Evolutionary conservation across 64 coral and sea anemone species (phyloP), one percentile per base, ranked within the genome.

Genomic region (Porites lutea): DNA sequence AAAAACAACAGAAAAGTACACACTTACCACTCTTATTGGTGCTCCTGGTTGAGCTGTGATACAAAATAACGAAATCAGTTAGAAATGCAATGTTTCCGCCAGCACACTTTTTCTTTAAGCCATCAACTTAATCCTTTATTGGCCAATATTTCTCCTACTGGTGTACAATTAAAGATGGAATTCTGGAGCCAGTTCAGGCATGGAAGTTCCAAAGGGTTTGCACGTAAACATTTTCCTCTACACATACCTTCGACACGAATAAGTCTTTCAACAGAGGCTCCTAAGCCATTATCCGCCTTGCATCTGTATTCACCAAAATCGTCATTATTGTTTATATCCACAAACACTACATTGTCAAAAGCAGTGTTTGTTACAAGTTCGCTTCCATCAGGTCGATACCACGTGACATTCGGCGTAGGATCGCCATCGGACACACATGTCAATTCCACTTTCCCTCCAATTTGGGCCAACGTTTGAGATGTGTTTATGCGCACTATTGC

Each of bases 281-380:
- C 81, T 12, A 84, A 69, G 44, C 81, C 81, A 51, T 84, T 84
- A 63, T 68, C 15, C 2, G 81, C 81, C 62, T 4, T 22, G 18
- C 81, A 84, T 6, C 62, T 66, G 81, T 84, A 84, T 21, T 52
- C 81, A 68, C 81, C 81, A 69, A 84, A 84, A 65, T 84, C 81
- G 5, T 68, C 61, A 19, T 66, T 19, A 19, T 16, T 19, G 15
- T 67, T 18, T 9, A 84, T 21, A n/a, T 51, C 81, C 9, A 84
- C 61, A 68, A 84, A 52, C 16, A 84, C 65, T 11, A 46, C 69
- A 47, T 48, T 84, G 63, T 84, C 45, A 47, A 45, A 60, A 7
- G 44, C n/a, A 48, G 81, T 84, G 46, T 66, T 69, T 66, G 81
- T 70, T 15, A 3, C 12, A 45, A 84, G 63, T 52, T 68, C 81